Conservation (phyloP, 92 coral and sea anemone genomes). For the Galaxea fascicularis region DNA sequence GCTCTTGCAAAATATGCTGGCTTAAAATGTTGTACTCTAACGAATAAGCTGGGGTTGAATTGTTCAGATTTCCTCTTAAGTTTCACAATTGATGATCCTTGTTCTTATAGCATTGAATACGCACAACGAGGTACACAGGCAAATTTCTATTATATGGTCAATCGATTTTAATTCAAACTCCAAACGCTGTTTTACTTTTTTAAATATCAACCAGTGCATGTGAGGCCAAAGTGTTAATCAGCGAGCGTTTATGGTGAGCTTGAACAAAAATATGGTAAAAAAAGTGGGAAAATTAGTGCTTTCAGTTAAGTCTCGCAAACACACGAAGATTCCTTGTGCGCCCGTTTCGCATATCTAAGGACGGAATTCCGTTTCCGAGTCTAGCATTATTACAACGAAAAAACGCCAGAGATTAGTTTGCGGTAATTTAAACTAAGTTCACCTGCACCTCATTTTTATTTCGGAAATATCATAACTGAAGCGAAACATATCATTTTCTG, state of each 20-base stretch:
- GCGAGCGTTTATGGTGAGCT: not conserved
- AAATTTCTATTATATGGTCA: not conserved
- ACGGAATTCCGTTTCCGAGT: not conserved
- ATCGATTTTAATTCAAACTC: conserved; percentile 41
- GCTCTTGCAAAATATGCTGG: not conserved
- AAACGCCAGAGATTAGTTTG: not conserved
- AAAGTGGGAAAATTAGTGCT: not conserved
- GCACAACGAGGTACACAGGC: not conserved
- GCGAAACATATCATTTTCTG: conserved; percentile 8
- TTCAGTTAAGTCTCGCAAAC: not conserved
- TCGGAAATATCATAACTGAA: not conserved
- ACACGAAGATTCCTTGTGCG: not conserved
- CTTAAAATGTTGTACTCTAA: not conserved
- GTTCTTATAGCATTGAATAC: not conserved
- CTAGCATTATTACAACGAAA: conserved; percentile 2
- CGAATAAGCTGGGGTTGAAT: not conserved
- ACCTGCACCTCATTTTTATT: conserved; percentile 7
- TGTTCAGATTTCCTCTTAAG: not conserved
- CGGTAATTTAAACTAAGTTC: not conserved
- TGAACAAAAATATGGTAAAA: not conserved
- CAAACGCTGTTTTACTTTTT: conserved; percentile 46
- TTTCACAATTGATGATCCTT: not conserved
- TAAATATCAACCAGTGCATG: conserved; percentile 6
- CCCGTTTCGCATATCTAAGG: not conserved
- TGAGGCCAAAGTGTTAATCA: conserved; percentile 45